A percentile compares a stretch with the other conserved stretches of the same genome.
Conservation (phyloP, 1,140 invertebrate genomes). For the Ceratitis capitata region DNA sequence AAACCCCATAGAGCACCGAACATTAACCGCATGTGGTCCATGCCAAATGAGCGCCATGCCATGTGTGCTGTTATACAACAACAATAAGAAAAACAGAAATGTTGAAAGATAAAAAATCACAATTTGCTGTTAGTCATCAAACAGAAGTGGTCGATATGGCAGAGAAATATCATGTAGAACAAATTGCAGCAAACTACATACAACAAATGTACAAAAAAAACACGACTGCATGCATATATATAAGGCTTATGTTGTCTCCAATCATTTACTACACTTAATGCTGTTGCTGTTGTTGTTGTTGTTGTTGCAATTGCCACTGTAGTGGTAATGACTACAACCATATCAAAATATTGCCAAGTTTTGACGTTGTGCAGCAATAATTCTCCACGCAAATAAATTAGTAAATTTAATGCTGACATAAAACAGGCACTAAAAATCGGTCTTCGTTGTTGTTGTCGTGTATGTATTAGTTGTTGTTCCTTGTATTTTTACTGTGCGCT, state of each 20-base stretch:
- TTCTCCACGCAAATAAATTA: constrained; percentile 46
- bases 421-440: constrained; percentile 45
- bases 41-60: constrained; percentile 7
- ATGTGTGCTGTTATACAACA: background rate
- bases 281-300: constrained; percentile 47
- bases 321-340: constrained; percentile 37
- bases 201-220: background rate
- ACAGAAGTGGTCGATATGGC: background rate
- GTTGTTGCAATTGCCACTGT: constrained; percentile 53
- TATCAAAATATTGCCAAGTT: constrained; percentile 42
- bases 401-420: constrained; percentile 46
- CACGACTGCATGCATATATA: background rate
- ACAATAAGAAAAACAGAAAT: background rate
- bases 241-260: background rate
- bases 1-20: constrained; percentile 5
- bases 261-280: background rate
- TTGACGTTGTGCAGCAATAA: constrained; percentile 44
- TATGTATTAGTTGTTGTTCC: background rate
- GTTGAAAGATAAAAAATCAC: background rate
- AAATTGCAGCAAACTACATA: background rate
- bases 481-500: background rate
- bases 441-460: background rate
- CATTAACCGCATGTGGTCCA: constrained; percentile 12
- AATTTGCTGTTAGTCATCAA: constrained; percentile 9
- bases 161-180: background rate